A percentile compares a stretch with the other conserved stretches of the same genome.
phyloP scores from a whole-genome alignment of 2,797 vertebrate genomes.

The Streptopelia turtur region DNA sequence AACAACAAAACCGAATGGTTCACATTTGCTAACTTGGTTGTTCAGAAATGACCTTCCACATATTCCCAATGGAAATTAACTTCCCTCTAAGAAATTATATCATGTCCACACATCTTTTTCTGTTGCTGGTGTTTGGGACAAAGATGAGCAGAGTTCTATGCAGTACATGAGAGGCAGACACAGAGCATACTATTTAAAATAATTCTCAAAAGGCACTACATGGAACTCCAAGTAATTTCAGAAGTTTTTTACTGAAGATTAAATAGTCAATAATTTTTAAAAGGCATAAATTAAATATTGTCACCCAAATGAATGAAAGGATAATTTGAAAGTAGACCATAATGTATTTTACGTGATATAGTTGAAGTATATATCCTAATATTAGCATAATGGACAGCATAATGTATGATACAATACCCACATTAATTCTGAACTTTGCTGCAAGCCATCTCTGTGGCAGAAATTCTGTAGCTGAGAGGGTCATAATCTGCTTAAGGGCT shows the following conservation, averaged over 20 bases:
- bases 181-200: background rate
- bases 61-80: background rate
- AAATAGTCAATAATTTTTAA: background rate
- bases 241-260: background rate
- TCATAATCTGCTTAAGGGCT: background rate
- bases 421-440: background rate
- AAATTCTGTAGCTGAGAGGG: background rate
- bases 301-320: background rate
- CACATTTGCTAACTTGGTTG: background rate
- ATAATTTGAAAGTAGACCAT: background rate
- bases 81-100: background rate
- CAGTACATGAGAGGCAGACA: accelerated
- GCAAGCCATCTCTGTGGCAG: background rate
- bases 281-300: background rate
- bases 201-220: background rate
- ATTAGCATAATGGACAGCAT: background rate
- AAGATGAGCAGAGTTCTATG: background rate
- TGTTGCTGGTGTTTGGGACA: accelerated
- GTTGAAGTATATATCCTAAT: background rate
- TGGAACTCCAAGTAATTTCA: background rate
- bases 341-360: background rate
- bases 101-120: background rate
- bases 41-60: background rate
- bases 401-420: background rate
- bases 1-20: background rate